A percentile compares a stretch with the other conserved stretches of the same genome.
Conservation (phyloP, 2,888 invertebrate species). For the Torymus texanus region DNA sequence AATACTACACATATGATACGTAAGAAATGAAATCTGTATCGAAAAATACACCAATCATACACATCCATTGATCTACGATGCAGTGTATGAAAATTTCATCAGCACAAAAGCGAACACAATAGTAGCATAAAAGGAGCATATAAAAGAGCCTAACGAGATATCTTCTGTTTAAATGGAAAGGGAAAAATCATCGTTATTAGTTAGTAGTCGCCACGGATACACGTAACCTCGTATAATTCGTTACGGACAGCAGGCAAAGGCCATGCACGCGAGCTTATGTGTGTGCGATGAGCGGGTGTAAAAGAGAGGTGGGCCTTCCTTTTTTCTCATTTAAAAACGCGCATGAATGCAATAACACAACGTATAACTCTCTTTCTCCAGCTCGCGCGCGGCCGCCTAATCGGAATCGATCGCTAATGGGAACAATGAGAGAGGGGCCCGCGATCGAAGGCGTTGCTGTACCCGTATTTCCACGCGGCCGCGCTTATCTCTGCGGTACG, state of each 20-base stretch:
- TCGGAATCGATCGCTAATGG: constrained; percentile 51
- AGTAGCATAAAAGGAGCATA: constrained; percentile 6
- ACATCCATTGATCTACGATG: too few relatives aligned
- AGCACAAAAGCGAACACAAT: constrained; percentile 9
- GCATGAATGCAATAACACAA: constrained; percentile 21
- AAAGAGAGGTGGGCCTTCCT: constrained; percentile 16
- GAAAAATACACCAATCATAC: constrained; percentile 12
- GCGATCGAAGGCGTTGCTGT: constrained; percentile 45
- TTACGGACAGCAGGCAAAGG: constrained; percentile 23
- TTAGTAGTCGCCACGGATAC: constrained; percentile 7
- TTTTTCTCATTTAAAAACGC: not conserved
- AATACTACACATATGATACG: too few relatives aligned
- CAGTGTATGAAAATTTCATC: constrained; percentile 14
- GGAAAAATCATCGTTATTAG: constrained; percentile 43
- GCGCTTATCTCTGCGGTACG: constrained; percentile 40
- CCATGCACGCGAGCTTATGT: not conserved
- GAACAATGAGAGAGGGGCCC: constrained; percentile 41
- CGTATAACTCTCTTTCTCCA: not conserved
- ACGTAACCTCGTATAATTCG: constrained; percentile 1
- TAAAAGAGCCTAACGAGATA: constrained; percentile 37
- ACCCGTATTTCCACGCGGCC: constrained; percentile 38
- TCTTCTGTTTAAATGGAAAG: constrained; percentile 12
- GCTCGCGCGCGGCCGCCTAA: constrained; percentile 15
- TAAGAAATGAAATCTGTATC: not conserved
- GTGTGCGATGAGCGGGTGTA: constrained; percentile 8